phyloP scores from a whole-genome alignment of 2,113 vertebrate genomes.

The Lathamus discolor region DNA sequence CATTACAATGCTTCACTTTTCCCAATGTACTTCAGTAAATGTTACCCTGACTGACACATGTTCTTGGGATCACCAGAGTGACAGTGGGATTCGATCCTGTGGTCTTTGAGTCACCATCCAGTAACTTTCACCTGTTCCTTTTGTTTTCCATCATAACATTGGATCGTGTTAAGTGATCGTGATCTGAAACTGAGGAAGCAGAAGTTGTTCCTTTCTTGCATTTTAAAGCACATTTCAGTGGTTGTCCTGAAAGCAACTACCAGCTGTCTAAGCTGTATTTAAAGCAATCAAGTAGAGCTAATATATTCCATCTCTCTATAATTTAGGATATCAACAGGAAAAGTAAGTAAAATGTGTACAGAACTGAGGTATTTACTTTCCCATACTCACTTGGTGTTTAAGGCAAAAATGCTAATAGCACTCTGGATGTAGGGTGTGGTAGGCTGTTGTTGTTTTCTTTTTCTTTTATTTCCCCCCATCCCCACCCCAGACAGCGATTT shows the following conservation, averaged over 20 bases:
- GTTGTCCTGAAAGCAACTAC: neutral
- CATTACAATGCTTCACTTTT: neutral
- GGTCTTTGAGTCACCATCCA: rapidly evolving
- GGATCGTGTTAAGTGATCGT: rapidly evolving
- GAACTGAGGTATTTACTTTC: neutral
- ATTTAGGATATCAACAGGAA: neutral
- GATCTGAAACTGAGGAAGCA: neutral
- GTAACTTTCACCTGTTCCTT: neutral
- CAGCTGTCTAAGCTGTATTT: neutral
- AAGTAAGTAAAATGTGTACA: neutral
- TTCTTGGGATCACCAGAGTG: rapidly evolving
- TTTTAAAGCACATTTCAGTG: neutral
- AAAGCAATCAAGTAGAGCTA: neutral
- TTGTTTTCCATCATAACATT: neutral
- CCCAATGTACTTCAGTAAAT: neutral
- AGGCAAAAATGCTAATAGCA: neutral
- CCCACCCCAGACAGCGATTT: neutral
- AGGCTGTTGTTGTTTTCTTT: neutral
- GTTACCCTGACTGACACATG: neutral
- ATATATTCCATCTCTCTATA: neutral
- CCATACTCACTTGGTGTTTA: neutral
- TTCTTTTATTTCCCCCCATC: neutral
- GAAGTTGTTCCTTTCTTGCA: neutral
- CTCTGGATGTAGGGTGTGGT: rapidly evolving
- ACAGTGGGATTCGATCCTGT: neutral